Percentiles rank a stretch among this genome's conserved stretches.
Evolutionary conservation across 2,888 invertebrate species (phyloP).

Genomic region (Trissolcus brochymenae): DNA sequence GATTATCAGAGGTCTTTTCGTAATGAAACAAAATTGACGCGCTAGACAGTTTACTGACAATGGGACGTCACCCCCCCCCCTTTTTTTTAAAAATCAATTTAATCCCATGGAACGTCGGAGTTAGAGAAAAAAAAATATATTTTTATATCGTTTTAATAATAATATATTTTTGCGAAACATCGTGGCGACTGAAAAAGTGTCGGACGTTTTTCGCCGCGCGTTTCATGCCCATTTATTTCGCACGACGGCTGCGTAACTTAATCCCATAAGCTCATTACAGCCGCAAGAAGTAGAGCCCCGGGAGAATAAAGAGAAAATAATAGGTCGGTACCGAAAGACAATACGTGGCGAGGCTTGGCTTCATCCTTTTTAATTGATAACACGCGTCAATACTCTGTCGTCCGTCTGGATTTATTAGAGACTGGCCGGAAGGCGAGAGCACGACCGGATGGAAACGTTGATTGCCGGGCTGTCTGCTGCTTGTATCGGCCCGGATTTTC

Average conservation of each 20-base stretch:
- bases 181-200: slow-evolving; percentile 4
- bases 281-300: slow-evolving; percentile 54
- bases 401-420: slow-evolving; percentile 68
- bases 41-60: too few relatives aligned
- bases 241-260: slow-evolving; percentile 62
- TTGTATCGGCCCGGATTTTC: slow-evolving; percentile 36
- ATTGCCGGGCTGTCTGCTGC: slow-evolving; percentile 43
- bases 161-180: slow-evolving; percentile 7
- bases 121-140: not conserved
- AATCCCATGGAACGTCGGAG: too few relatives aligned
- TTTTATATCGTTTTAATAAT: slow-evolving; percentile 14
- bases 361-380: slow-evolving; percentile 75
- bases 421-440: slow-evolving; percentile 50
- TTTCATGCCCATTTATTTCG: slow-evolving; percentile 56
- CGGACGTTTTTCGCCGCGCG: slow-evolving; percentile 19
- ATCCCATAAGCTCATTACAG: slow-evolving; percentile 74
- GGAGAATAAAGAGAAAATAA: slow-evolving; percentile 43
- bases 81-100: too few relatives aligned
- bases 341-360: slow-evolving; percentile 61
- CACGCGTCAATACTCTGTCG: slow-evolving; percentile 70
- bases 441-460: slow-evolving; percentile 55
- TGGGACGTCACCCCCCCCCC: too few relatives aligned
- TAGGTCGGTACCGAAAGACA: slow-evolving; percentile 36
- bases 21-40: too few relatives aligned
- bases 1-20: too few relatives aligned